Percentiles rank a stretch among this genome's conserved stretches.
These are phyloP conservation scores for Magallana ariakensis DNA, from an alignment of 1,140 invertebrate species.

Conservation along the genomic window DNA sequence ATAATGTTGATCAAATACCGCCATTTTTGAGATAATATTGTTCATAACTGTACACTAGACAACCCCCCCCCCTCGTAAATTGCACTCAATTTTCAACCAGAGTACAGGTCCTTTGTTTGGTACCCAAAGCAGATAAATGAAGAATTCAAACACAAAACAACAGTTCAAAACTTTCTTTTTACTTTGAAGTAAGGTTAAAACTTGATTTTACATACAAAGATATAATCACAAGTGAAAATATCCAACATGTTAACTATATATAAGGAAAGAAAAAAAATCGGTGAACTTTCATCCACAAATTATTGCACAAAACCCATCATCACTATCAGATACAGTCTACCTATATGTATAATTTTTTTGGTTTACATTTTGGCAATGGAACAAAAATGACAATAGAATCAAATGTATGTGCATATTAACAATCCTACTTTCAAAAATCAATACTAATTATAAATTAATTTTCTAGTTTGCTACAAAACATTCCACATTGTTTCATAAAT, in stretches of 20 bases:
- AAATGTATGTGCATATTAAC: not conserved
- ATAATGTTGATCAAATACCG: not conserved
- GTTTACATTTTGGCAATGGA: not conserved
- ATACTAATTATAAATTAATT: conserved; percentile 9
- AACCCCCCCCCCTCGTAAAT: not conserved
- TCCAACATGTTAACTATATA: not conserved
- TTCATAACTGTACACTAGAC: not conserved
- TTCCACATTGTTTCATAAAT: not conserved
- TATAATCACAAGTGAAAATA: not conserved
- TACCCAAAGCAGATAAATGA: not conserved
- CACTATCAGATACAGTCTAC: no score
- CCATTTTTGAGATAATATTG: not conserved
- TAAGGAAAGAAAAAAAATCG: not conserved
- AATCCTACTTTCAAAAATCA: not conserved
- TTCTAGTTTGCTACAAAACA: conserved; percentile 2
- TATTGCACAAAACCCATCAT: conserved; percentile 31
- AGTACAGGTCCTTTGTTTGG: not conserved
- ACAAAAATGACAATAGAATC: not conserved
- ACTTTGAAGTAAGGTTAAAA: conserved; percentile 29
- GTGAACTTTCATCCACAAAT: conserved; percentile 19
- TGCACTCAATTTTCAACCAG: not conserved
- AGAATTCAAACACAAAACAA: not conserved
- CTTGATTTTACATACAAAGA: not conserved
- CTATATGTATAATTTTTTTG: no score
- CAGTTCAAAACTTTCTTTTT: conserved; percentile 6